Percentiles rank a stretch among this genome's conserved stretches.
Conservation (phyloP, 2,113 vertebrate genomes). For the Ophthalmolycus amberensis region DNA sequence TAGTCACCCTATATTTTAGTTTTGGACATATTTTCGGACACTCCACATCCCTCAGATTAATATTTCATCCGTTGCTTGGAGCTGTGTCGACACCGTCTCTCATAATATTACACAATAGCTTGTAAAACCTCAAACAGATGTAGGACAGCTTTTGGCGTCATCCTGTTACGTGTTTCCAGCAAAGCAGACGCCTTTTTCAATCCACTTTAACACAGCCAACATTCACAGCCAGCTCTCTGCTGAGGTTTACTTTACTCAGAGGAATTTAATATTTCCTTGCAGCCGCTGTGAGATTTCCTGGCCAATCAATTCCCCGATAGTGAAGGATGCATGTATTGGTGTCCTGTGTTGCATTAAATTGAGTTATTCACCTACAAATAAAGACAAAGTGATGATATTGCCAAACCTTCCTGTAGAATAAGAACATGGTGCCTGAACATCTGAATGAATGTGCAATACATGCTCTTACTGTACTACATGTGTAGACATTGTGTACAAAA, state of each 20-base stretch:
- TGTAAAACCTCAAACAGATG: constrained; percentile 15
- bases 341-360: not conserved
- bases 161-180: constrained; percentile 13
- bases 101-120: constrained; percentile 15
- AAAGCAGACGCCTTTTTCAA: constrained; percentile 25
- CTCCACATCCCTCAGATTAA: constrained; percentile 16
- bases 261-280: constrained; percentile 25
- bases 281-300: not conserved
- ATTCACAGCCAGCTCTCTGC: constrained; percentile 13
- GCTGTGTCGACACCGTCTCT: not conserved
- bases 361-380: not conserved
- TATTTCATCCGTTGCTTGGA: constrained; percentile 38
- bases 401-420: not conserved
- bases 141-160: constrained; percentile 42
- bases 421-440: not conserved
- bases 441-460: not conserved
- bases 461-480: not conserved
- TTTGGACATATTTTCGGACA: not conserved
- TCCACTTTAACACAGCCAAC: constrained; percentile 7
- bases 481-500: not conserved
- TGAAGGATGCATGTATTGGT: not conserved
- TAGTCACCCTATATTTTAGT: not conserved
- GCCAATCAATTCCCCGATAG: not conserved
- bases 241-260: constrained; percentile 19
- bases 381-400: not conserved